phyloP scores from a whole-genome alignment of 2,888 invertebrate species.

The Acrobeloides nanus region DNA sequence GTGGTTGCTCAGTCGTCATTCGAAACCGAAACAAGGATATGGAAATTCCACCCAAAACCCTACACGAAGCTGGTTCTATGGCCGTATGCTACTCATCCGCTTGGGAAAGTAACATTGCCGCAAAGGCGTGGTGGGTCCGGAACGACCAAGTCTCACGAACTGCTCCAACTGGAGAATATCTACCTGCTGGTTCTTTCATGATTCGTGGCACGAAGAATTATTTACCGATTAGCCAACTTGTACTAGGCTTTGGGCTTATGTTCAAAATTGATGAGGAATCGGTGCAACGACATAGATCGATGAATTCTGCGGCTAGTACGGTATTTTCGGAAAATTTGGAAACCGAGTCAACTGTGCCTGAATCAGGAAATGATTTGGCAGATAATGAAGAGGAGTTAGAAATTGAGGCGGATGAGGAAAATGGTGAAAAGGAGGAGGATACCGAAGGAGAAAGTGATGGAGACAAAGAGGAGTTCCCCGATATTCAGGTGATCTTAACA shows the following conservation, averaged over 20 bases:
- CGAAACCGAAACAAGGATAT: conserved; percentile 15
- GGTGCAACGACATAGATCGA: conserved; percentile 61
- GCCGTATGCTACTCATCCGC: conserved; percentile 93
- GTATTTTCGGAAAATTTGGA: conserved; percentile 18
- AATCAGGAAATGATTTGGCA: conserved; percentile 51
- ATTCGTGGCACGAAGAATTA: conserved; percentile 91
- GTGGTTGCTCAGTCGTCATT: conserved; percentile 73
- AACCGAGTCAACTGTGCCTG: conserved; percentile 50
- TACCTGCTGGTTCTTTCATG: conserved; percentile 87
- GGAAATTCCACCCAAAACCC: conserved; percentile 74
- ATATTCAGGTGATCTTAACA: conserved; percentile 55
- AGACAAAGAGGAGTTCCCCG: conserved; percentile 54
- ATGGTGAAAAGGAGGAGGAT: conserved; percentile 42
- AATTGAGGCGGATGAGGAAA: conserved; percentile 47
- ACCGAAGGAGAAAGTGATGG: conserved; percentile 54
- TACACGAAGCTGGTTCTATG: conserved; percentile 91
- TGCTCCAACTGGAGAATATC: conserved; percentile 92
- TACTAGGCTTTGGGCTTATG: conserved; percentile 85
- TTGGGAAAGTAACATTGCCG: conserved; percentile 94
- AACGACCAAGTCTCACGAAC: conserved; percentile 88
- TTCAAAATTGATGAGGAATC: conserved; percentile 86
- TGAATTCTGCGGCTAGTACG: conserved; percentile 21
- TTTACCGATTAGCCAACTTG: conserved; percentile 79
- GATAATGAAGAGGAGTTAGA: conserved; percentile 29
- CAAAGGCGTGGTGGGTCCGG: conserved; percentile 93